A percentile compares a stretch with the other conserved stretches of the same genome.
Evolutionary conservation across 2,113 vertebrate genomes (phyloP).

Genomic region (Ascaphus truei): DNA sequence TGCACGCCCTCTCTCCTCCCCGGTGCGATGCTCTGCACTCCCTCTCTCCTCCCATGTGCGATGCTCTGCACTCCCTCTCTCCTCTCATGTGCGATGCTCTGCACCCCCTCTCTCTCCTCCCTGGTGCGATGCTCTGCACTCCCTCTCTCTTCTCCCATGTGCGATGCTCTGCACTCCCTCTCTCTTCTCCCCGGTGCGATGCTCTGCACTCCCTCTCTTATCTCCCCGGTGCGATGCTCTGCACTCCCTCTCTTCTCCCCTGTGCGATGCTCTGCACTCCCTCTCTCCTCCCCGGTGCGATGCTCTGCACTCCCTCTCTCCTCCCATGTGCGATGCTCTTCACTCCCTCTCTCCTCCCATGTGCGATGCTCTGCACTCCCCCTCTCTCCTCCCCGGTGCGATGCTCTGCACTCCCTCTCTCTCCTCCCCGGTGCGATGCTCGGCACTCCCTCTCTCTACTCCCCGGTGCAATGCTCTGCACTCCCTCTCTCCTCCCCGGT

Average conservation of each 20-base stretch:
- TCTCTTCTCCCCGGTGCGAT: not conserved
- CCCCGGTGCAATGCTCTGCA: not conserved
- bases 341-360: too few relatives aligned
- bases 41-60: too few relatives aligned
- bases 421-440: not conserved
- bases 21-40: not conserved
- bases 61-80: not conserved
- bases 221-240: not conserved
- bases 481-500: not conserved
- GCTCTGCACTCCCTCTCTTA: not conserved
- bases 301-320: not conserved
- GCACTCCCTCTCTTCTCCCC: not conserved
- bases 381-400: not conserved
- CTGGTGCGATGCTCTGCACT: not conserved
- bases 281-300: not conserved
- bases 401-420: not conserved
- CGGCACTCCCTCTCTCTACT: not conserved
- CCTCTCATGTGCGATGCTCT: not conserved
- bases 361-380: not conserved
- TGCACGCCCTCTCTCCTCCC: not conserved
- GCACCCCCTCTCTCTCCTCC: not conserved
- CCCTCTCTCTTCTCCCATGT: too few relatives aligned
- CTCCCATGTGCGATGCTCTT: not conserved
- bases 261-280: not conserved
- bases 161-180: not conserved